Percentiles rank a stretch among this genome's conserved stretches.
Conservation (phyloP, 2,888 invertebrate genomes). For the Brachyptera putata region DNA sequence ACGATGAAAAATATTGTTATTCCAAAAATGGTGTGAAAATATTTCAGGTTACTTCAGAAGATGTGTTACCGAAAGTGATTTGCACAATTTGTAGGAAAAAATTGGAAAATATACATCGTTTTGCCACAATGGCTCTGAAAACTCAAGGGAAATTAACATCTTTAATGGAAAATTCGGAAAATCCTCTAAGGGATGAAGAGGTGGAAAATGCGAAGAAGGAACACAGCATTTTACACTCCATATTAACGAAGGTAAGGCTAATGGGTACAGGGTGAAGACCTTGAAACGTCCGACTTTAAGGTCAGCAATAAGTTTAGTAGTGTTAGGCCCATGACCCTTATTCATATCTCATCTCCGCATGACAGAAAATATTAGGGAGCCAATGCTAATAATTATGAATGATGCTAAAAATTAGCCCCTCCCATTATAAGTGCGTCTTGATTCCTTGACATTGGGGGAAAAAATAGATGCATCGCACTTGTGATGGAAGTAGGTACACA, state of each 20-base stretch:
- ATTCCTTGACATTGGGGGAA: too few species aligned
- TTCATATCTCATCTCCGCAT: too few species aligned
- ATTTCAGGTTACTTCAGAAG: conserved; percentile 59
- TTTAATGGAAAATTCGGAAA: conserved; percentile 25
- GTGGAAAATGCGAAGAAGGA: conserved; percentile 43
- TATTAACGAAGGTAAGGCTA: conserved; percentile 52
- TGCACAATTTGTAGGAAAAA: conserved; percentile 61
- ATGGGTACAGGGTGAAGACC: too few species aligned
- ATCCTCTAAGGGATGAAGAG: conserved; percentile 36
- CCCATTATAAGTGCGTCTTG: too few species aligned
- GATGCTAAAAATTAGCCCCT: too few species aligned
- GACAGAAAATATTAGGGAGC: too few species aligned
- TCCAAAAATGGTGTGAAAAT: conserved; percentile 15
- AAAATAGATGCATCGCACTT: too few species aligned
- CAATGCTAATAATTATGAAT: too few species aligned
- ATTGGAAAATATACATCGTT: conserved; percentile 61
- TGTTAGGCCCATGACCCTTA: too few species aligned
- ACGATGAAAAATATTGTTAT: neutral
- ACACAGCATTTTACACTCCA: conserved; percentile 50
- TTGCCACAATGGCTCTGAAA: conserved; percentile 60
- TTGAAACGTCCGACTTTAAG: too few species aligned
- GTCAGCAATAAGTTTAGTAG: too few species aligned
- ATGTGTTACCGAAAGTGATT: conserved; percentile 64
- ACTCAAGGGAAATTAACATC: conserved; percentile 56
- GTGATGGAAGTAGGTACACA: too few species aligned